These are phyloP conservation scores for Daptonema setosum DNA, from an alignment of 2,888 invertebrate species.

Conservation along the genomic window DNA sequence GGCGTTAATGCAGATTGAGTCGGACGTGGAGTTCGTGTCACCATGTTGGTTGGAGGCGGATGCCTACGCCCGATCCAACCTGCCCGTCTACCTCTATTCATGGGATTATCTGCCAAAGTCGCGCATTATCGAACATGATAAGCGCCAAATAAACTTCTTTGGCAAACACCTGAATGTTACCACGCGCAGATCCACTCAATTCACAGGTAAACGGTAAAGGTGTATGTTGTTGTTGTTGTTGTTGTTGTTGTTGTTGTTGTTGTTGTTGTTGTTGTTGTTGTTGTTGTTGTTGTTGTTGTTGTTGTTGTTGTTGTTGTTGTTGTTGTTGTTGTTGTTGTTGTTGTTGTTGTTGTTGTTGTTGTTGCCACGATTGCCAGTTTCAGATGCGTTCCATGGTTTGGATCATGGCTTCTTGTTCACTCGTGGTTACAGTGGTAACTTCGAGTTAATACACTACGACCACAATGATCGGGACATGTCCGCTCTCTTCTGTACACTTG, in stretches of 20 bases:
- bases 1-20: constrained; percentile 18
- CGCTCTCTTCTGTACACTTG: constrained; percentile 17
- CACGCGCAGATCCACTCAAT: not conserved
- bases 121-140: constrained; percentile 21
- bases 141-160: constrained; percentile 16
- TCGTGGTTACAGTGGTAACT: constrained; percentile 21
- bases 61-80: constrained; percentile 15
- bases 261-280: no score
- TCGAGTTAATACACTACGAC: constrained; percentile 19
- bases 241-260: no score
- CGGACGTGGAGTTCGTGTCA: constrained; percentile 26
- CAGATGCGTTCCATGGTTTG: constrained; percentile 24
- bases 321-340: no score
- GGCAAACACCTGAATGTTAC: constrained; percentile 11
- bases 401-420: constrained; percentile 27
- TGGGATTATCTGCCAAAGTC: constrained; percentile 24
- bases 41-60: constrained; percentile 22
- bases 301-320: no score
- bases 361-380: no score
- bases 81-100: constrained; percentile 21
- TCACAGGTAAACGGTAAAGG: not conserved
- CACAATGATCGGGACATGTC: constrained; percentile 22
- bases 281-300: no score
- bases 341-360: no score
- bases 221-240: not conserved